A percentile compares a stretch with the other conserved stretches of the same genome.
phyloP scores from a whole-genome alignment of 2,888 invertebrate species.

The Hofmannophila pseudospretella region DNA sequence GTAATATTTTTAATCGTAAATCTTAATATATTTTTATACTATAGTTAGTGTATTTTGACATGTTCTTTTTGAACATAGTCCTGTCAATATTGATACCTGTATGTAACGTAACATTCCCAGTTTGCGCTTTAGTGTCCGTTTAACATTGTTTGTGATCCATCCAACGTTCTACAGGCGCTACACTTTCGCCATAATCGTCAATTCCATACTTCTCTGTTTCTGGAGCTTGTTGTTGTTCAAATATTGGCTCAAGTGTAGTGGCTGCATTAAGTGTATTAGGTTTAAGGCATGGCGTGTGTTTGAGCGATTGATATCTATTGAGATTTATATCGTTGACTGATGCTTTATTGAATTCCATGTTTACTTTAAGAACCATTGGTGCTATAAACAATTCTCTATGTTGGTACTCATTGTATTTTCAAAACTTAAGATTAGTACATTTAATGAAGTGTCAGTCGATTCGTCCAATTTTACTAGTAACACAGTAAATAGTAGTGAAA shows the following conservation, averaged over 20 bases:
- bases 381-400: slow-evolving; percentile 21
- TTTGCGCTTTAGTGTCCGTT: slow-evolving; percentile 65
- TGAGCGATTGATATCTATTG: slow-evolving; percentile 35
- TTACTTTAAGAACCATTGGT: slow-evolving; percentile 23
- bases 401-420: background rate
- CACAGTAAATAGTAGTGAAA: slow-evolving; percentile 19
- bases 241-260: background rate
- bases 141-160: slow-evolving; percentile 76
- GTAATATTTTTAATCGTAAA: slow-evolving; percentile 46
- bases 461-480: slow-evolving; percentile 50
- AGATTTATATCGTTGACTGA: slow-evolving; percentile 38
- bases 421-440: background rate
- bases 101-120: slow-evolving; percentile 73
- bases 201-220: background rate
- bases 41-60: slow-evolving; percentile 45
- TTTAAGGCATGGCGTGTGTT: slow-evolving; percentile 68
- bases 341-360: slow-evolving; percentile 37
- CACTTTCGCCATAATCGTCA: background rate
- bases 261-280: slow-evolving; percentile 43
- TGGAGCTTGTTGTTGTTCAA: background rate
- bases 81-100: slow-evolving; percentile 73
- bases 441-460: slow-evolving; percentile 44
- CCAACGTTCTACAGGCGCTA: slow-evolving; percentile 28
- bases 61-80: slow-evolving; percentile 38
- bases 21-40: slow-evolving; percentile 60